phyloP scores from a whole-genome alignment of 2,888 invertebrate genomes.

The Meiosimyza decipiens region DNA sequence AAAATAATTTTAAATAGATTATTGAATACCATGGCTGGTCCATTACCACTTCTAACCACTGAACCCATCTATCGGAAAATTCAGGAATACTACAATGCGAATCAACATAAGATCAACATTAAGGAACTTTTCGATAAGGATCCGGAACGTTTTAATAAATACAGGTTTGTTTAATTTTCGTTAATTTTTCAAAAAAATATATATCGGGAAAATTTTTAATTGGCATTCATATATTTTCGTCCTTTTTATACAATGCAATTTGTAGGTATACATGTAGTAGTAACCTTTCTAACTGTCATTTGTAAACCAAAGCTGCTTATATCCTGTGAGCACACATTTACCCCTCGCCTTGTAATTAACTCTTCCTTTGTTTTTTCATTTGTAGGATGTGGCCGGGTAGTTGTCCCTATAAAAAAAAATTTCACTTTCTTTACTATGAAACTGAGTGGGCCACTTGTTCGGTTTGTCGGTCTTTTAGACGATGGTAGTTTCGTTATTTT shows the following conservation, averaged over 20 bases:
- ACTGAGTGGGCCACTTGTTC: too few species aligned
- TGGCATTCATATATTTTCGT: too few species aligned
- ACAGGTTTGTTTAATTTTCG: constrained; percentile 77
- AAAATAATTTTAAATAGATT: too few species aligned
- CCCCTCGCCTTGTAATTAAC: too few species aligned
- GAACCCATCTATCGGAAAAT: constrained; percentile 82
- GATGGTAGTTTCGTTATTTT: background rate
- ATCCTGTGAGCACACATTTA: too few species aligned
- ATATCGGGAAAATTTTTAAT: background rate
- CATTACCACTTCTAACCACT: constrained; percentile 70
- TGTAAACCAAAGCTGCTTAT: too few species aligned
- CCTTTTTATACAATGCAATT: background rate
- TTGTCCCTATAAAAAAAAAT: too few species aligned
- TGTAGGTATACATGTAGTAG: constrained; percentile 14
- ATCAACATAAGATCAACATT: constrained; percentile 83
- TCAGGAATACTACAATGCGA: constrained; percentile 77
- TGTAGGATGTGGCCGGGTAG: too few species aligned
- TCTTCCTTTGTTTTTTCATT: too few species aligned
- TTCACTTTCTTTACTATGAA: too few species aligned
- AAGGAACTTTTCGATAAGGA: constrained; percentile 84
- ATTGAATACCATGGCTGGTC: constrained; percentile 46
- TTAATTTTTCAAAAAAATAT: constrained; percentile 7
- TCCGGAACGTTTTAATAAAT: constrained; percentile 85
- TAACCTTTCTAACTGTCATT: background rate
- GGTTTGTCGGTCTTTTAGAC: too few species aligned